Evolutionary conservation across 2,888 invertebrate genomes (phyloP).

Genomic region (Diarsia dahlii): DNA sequence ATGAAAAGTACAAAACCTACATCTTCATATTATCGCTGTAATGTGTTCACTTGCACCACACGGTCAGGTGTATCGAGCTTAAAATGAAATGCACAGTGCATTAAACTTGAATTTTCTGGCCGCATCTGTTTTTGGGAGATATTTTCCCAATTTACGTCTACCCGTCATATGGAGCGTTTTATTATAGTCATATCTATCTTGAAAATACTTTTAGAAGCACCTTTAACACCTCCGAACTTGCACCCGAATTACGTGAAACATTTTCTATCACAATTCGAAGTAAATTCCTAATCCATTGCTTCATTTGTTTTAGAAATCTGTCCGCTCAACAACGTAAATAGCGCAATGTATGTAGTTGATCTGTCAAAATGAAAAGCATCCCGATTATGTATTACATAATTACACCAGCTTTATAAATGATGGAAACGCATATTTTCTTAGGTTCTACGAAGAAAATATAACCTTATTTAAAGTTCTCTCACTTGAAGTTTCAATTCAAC

Average conservation of each 20-base stretch:
- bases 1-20: too few relatives aligned
- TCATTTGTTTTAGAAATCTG: background rate
- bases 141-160: slow-evolving; percentile 68
- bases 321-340: background rate
- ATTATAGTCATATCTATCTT: slow-evolving; percentile 7
- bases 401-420: background rate
- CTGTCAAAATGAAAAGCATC: background rate
- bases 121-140: slow-evolving; percentile 81
- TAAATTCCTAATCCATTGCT: background rate
- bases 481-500: slow-evolving; percentile 25
- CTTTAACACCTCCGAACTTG: background rate
- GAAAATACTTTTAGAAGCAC: background rate
- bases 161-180: slow-evolving; percentile 32
- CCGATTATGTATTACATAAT: background rate
- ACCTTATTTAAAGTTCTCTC: slow-evolving; percentile 25
- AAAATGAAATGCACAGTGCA: slow-evolving; percentile 85
- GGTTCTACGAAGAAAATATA: slow-evolving; percentile 10
- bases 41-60: slow-evolving; percentile 58
- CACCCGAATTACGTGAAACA: background rate
- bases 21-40: slow-evolving; percentile 1
- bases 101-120: slow-evolving; percentile 85
- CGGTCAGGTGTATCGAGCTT: slow-evolving; percentile 74
- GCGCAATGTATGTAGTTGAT: slow-evolving; percentile 1
- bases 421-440: background rate
- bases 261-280: background rate